Evolutionary conservation across 92 coral and sea anemone species (phyloP), one percentile per base, ranked within the genome.

Genomic region (Palythoa grandis): DNA sequence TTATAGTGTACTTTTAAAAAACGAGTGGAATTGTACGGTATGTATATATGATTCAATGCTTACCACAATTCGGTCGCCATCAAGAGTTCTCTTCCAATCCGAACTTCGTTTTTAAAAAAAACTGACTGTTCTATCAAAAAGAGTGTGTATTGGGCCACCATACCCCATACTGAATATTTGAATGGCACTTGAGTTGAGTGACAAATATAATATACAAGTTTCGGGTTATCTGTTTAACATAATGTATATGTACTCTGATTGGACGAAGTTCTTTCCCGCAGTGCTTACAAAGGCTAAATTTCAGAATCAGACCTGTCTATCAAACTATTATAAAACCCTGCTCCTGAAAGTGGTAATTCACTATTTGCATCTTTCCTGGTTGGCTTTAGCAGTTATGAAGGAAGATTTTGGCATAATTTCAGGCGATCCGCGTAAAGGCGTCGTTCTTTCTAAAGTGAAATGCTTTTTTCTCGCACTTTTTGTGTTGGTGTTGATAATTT

Each of bases 331-430:
- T 16, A 19, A 22, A 47, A 74, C 72, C 12, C 4, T 22, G 29
- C 58, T 1, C 25, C 14, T 24, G 37, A 29, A 29, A 29, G 0
- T 29, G 3, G 6, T 43, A 43, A 29, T 29, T 8, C 50, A 8
- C 7, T 43, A 43, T 43, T 43, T 24, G 25, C 50, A 29, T 48
- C 19, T 8, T 20, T n/a, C 12, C 43, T 15, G 20, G 16, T 80
- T 20, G 85, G 40, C 43, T 43, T 22, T 9, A 43, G 74, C 38
- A 29, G 47, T 24, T 53, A 80, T 80, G 85, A 13, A 16, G 23
- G 85, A 80, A 25, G 7, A 80, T 15, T 80, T 80, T 20, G 25
- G 58, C 52, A 65, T 63, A 35, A 66, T 80, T n/a, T 80, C 74
- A 13, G 85, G 74, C 47, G 7, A 3, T 19, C 20, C 63, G 15